Evolutionary conservation across 2,888 invertebrate species (phyloP).

Genomic region (Eupithecia centaureata): DNA sequence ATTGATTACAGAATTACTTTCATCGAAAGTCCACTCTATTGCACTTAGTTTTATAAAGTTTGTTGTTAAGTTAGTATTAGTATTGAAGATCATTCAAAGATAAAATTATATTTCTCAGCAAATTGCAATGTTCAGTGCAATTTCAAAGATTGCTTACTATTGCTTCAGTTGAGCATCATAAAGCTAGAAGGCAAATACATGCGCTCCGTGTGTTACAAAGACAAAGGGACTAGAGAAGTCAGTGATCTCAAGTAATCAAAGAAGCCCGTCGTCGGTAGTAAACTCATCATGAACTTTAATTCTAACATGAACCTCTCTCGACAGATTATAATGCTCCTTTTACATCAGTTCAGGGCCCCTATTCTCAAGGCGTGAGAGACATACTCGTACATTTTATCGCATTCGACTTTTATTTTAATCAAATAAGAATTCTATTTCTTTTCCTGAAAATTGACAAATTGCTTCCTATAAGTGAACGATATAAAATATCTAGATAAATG

Average conservation of each 20-base stretch:
- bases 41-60: neutral
- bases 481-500: too few relatives aligned
- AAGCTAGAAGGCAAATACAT: neutral
- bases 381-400: neutral
- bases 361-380: neutral
- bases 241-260: conserved; percentile 2
- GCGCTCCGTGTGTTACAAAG: neutral
- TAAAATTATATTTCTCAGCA: neutral
- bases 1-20: neutral
- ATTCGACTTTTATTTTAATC: neutral
- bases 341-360: conserved; percentile 24
- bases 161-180: neutral
- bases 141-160: neutral
- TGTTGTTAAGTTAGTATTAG: too few relatives aligned
- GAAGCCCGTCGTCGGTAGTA: conserved; percentile 2
- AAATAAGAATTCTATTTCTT: too few relatives aligned
- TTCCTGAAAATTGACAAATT: too few relatives aligned
- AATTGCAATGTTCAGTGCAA: neutral
- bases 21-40: neutral
- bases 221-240: conserved; percentile 1
- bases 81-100: neutral
- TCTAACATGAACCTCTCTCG: conserved; percentile 4
- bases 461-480: too few relatives aligned
- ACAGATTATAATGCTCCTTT: conserved; percentile 27
- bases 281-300: conserved; percentile 28